Evolutionary conservation across 2,888 invertebrate species (phyloP).

Genomic region (Volucella inanis): DNA sequence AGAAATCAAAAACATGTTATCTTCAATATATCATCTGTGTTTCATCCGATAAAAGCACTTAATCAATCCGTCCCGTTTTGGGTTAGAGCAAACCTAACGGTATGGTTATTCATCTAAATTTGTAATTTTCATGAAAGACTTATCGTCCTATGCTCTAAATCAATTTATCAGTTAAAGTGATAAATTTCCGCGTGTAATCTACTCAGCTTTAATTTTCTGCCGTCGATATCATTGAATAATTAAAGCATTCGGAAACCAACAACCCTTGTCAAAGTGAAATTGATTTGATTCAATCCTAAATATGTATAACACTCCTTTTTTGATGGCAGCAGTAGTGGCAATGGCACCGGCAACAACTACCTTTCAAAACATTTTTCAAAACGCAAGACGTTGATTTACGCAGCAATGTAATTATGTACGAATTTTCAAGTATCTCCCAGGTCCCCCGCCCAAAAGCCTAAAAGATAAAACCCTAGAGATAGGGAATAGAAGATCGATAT

Average conservation of each 20-base stretch:
- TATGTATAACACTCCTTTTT: constrained; percentile 15
- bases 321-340: too few relatives aligned
- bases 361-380: constrained; percentile 31
- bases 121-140: background rate
- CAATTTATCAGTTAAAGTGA: background rate
- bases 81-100: background rate
- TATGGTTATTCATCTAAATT: constrained; percentile 1
- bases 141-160: background rate
- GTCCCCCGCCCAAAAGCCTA: too few relatives aligned
- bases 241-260: constrained; percentile 8
- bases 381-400: constrained; percentile 39
- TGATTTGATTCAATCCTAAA: constrained; percentile 49
- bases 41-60: too few relatives aligned
- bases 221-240: constrained; percentile 35
- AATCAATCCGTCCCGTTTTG: background rate
- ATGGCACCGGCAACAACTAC: too few relatives aligned
- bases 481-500: background rate
- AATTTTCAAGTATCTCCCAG: background rate
- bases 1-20: too few relatives aligned
- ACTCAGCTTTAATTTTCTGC: constrained; percentile 4
- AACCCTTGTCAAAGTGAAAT: constrained; percentile 49
- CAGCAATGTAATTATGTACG: constrained; percentile 37
- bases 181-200: constrained; percentile 15
- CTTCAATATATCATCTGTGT: too few relatives aligned
- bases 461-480: background rate